Base-by-base conservation (phyloP, 2,113 vertebrate species). In the Ivindomyrus marchei region DNA sequence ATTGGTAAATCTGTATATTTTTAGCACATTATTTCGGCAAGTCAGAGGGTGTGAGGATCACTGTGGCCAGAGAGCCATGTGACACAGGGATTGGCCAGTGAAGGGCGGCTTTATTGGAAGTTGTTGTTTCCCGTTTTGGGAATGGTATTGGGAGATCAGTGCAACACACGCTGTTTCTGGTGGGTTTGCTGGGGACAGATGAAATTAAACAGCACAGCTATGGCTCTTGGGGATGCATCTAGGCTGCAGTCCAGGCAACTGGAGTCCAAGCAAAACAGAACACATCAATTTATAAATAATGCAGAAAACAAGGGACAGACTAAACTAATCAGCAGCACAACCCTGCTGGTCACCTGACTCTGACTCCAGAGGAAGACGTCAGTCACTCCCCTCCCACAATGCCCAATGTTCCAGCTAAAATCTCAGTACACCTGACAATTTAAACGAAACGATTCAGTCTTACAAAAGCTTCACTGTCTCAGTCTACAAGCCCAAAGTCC, bases 221-320 rank as follows among this genome's bases (percentile, higher is more conserved):
- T 80, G 5, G 74, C 74, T 39, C 74, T 8, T 3, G 36, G 74
- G 36, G 36, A 36, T 80, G 74, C 74, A 80, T 42, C 74, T 80
- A 80, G 74, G 74, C 74, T 17, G 36, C 13, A 80, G 74, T 80
- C 74, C 74, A 80, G 36, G 74, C 74, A 6, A 80, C 74, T 42
- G 74, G 1, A 80, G 36, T 17, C 31, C 74, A 80, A 80, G 42
- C 62, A 70, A 70, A 70, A 70, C 62, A 80, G 31, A 42, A 42
- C 31, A 80, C 74, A 39, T 42, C 74, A 80, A 80, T 80, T 36
- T 80, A 80, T 80, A 80, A 80, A 80, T 80, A 80, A 80, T 80
- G 74, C 36, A 80, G 74, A 80, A 80, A 36, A 80, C 62, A 80
- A 80, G 36, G 74, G 74, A 80, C 74, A 19, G 74, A 39, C 74